Evolutionary conservation across 2,888 invertebrate genomes (phyloP), one percentile per base, ranked within the genome.

Genomic region (Eupithecia exiguata): DNA sequence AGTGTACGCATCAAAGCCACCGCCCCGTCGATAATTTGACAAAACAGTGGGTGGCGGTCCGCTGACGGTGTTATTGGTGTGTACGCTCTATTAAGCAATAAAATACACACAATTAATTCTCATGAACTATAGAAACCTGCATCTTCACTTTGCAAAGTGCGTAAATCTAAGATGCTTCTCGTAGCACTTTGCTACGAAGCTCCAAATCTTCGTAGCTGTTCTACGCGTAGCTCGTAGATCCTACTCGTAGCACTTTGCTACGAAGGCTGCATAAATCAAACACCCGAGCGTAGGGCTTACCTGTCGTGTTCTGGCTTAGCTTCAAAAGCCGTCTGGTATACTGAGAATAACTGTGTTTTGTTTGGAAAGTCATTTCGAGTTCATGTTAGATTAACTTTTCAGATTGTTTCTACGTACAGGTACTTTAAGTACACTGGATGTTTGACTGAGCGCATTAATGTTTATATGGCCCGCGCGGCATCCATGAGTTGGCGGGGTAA

Each of bases 211-310:
- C 58, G 58, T 58, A 58, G 58, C 21, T 58, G 58, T 25, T 58
- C 58, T 58, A 25, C 36, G 63, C 63, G n/a, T 36, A 65, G 70
- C 72, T 75, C 72, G 70, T 75, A 75, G 70, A 70, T 75, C 62
- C 72, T 25, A 69, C 69, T 75, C 72, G 72, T 61, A 70, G 72
- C 75, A 75, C 75, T 75, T 75, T 72, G 65, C 75, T 75, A 65
- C 70, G 71, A 68, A 72, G 72, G 65, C 68, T 65, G 72, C 69
- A 69, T 75, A 75, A 72, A 75, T 75, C 75, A 73, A 73, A 73
- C 65, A 70, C 49, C 75, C 65, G 61, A 61, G 67, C 69, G 49
- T 70, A 30, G 30, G 35, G 68, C 70, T 68, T 75, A 70, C 67
- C 69, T 70, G 69, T 58, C 66, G 72, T 49, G 71, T 67, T 68